Conservation (phyloP, 2,888 invertebrate genomes). For the Cataglyphis cursor region DNA sequence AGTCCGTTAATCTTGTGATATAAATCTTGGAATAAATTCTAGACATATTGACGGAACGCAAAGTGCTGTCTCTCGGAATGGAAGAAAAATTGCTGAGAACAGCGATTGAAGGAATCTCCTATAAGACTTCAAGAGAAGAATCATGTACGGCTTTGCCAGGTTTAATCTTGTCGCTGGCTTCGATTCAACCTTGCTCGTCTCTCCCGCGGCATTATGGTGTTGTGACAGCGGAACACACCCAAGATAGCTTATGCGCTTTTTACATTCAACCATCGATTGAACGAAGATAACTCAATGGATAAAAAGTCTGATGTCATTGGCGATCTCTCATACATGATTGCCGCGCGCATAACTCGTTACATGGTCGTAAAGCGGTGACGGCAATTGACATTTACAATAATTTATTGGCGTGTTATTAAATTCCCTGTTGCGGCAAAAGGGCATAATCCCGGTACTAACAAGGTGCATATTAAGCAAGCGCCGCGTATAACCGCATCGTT, state of each 20-base stretch:
- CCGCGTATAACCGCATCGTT: constrained; percentile 29
- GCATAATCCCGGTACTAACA: constrained; percentile 55
- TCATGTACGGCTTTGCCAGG: constrained; percentile 17
- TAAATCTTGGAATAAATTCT: constrained; percentile 65
- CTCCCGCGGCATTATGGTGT: constrained; percentile 15
- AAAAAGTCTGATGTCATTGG: constrained; percentile 61
- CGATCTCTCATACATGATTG: constrained; percentile 66
- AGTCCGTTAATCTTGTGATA: constrained; percentile 61
- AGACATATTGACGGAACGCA: background rate
- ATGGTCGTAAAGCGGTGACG: constrained; percentile 52
- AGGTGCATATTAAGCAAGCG: constrained; percentile 37
- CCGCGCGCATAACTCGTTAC: constrained; percentile 36
- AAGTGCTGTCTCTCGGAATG: background rate
- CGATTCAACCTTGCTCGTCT: constrained; percentile 45
- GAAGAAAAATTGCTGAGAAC: constrained; percentile 25
- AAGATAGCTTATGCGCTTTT: constrained; percentile 49
- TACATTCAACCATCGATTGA: constrained; percentile 54
- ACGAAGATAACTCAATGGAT: constrained; percentile 56
- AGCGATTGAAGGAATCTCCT: constrained; percentile 52
- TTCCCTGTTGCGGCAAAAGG: constrained; percentile 49
- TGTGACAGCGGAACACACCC: constrained; percentile 66
- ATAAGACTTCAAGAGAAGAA: constrained; percentile 43
- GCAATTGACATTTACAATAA: constrained; percentile 71
- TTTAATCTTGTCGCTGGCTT: background rate
- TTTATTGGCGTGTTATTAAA: constrained; percentile 68